Base-by-base conservation (phyloP, 2,797 vertebrate genomes). In the Lates japonicus region DNA sequence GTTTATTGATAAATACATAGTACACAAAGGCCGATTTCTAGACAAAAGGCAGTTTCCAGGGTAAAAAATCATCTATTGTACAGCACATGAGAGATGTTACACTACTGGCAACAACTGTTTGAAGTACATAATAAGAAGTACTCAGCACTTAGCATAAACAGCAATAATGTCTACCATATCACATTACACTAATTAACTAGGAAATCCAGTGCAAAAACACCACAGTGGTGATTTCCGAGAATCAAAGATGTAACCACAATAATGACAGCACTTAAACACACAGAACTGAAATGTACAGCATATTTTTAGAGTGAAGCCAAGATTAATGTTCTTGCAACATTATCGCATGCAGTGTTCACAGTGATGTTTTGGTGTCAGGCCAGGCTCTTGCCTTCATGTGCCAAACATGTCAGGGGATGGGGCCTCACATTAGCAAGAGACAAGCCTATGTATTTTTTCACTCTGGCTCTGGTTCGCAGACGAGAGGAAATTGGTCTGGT, bases 401-500 rank as follows among this genome's bases (percentile, higher is more conserved):
- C 58, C 64, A 72, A 80, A 65, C 55, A 78, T 82, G 78, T 76
- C 71, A 74, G 62, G 54, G 22, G 77, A 76, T 39, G 16, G 44
- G 3, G 25, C 60, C 37, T 81, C 66, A 54, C 69, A 77, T 67
- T 76, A 37, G 68, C 59, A 39, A 55, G 31, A 80, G 80, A 82
- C 70, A 78, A 70, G 73, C 73, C 69, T 63, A 60, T 83, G 80
- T 66, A 52, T 76, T 77, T 82, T 82, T 70, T 63, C 57, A 80
- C 81, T 85, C 33, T 72, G 80, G 42, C 55, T 74, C 37, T 69
- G 59, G 42, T 84, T 83, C 64, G 41, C 61, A 80, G 75, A 77
- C 60, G 83, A 78, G 35, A 84, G 75, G 20, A 89, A 85, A 87
- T 85, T 74, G 79, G 72, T 78, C 17, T 82, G 61, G 77, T 85